phyloP scores from a whole-genome alignment of 1,140 invertebrate genomes.

The Aphaenogaster ashmeadi region DNA sequence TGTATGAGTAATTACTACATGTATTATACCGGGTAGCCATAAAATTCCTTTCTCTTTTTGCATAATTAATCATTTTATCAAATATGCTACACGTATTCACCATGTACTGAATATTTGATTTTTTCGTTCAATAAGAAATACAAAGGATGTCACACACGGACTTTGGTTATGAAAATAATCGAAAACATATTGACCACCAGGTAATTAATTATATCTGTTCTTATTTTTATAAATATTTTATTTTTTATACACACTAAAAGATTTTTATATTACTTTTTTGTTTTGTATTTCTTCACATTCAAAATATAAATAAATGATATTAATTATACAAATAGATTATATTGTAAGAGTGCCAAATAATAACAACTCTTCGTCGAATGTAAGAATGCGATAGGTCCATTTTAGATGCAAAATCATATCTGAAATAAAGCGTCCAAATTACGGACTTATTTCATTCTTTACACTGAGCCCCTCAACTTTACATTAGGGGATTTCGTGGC shows the following conservation, averaged over 20 bases:
- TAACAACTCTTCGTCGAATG: neutral
- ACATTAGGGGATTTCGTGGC: conserved; percentile 25
- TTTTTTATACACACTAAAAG: conserved; percentile 17
- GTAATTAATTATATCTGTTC: neutral
- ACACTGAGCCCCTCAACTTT: neutral
- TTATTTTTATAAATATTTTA: conserved; percentile 4
- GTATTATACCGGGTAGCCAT: conserved; percentile 14
- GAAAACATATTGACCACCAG: neutral
- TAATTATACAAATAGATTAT: conserved; percentile 29
- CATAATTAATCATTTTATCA: neutral
- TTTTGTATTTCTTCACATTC: conserved; percentile 5
- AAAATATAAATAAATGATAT: conserved; percentile 30
- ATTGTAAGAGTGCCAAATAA: conserved; percentile 5
- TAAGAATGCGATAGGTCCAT: conserved; percentile 6
- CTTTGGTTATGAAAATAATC: neutral
- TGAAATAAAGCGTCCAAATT: neutral
- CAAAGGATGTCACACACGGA: neutral
- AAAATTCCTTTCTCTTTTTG: conserved; percentile 36
- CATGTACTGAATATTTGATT: neutral
- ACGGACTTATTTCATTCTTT: neutral
- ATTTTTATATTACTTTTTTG: conserved; percentile 9
- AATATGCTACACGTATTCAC: neutral
- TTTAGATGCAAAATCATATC: neutral
- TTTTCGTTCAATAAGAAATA: conserved; percentile 24
- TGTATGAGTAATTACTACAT: neutral